A percentile compares a stretch with the other conserved stretches of the same genome.
phyloP scores from a whole-genome alignment of 1,140 invertebrate genomes.

The Agrypnia vestita region DNA sequence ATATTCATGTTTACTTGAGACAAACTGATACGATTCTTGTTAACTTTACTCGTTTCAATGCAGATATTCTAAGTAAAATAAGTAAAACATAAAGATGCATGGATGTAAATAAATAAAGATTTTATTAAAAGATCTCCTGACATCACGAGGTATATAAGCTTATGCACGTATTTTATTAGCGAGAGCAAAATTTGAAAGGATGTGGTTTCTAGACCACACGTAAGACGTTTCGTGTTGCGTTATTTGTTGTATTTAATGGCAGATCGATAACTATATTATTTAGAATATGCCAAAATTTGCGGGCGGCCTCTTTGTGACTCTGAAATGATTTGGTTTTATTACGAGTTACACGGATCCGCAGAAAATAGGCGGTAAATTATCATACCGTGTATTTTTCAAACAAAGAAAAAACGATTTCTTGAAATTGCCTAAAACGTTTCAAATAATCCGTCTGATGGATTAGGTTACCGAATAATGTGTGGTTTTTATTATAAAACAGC shows the following conservation, averaged over 20 bases:
- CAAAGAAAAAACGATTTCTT: not conserved
- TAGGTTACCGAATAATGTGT: not conserved
- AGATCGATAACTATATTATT: not conserved
- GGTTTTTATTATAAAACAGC: not conserved
- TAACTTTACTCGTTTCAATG: too few relatives aligned
- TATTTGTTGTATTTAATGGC: not conserved
- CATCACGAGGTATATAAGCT: too few relatives aligned
- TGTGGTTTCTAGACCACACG: constrained; percentile 34
- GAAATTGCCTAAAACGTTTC: not conserved
- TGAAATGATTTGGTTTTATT: constrained; percentile 14
- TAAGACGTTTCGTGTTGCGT: not conserved
- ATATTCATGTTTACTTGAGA: too few relatives aligned
- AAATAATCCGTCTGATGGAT: not conserved
- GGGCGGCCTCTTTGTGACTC: not conserved
- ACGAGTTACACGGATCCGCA: not conserved
- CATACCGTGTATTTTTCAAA: not conserved
- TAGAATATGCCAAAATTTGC: not conserved
- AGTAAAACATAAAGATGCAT: too few relatives aligned
- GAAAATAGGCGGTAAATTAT: not conserved
- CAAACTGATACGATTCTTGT: too few relatives aligned
- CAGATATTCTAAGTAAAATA: too few relatives aligned
- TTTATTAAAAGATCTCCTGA: not conserved
- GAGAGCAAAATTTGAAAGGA: constrained; percentile 29
- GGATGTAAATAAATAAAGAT: too few relatives aligned
- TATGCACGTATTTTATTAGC: constrained; percentile 14